These are phyloP conservation scores for Drosophila cognata DNA, from an alignment of 2,888 invertebrate species.

Conservation along the genomic window DNA sequence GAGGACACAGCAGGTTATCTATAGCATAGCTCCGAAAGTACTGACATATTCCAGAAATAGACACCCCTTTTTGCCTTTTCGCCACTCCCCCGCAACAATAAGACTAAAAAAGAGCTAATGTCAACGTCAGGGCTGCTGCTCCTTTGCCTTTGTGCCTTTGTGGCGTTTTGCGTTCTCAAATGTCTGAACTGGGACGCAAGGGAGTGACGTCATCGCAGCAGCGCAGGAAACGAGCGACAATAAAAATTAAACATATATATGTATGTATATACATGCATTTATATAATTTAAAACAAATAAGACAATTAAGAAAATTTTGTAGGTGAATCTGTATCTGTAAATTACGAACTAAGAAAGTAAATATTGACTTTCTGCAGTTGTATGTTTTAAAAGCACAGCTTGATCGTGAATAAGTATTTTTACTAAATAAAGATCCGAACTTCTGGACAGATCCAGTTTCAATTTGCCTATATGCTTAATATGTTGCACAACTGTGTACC, in stretches of 20 bases:
- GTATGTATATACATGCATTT: slow-evolving; percentile 14
- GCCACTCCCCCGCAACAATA: background rate
- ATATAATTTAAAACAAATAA: slow-evolving; percentile 3
- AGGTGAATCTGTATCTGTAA: background rate
- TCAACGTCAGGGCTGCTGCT: slow-evolving; percentile 53
- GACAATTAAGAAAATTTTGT: slow-evolving; percentile 21
- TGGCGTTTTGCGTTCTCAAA: slow-evolving; percentile 61
- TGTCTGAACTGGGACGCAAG: slow-evolving; percentile 50
- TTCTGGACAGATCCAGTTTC: background rate
- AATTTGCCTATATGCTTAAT: background rate
- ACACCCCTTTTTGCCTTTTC: slow-evolving; percentile 1
- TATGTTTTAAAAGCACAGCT: background rate
- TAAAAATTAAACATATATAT: slow-evolving; percentile 25
- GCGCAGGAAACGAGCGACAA: slow-evolving; percentile 18
- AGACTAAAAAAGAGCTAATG: slow-evolving; percentile 40
- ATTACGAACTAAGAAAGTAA: background rate
- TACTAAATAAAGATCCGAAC: background rate
- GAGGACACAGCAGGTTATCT: slow-evolving; percentile 48
- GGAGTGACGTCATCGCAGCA: slow-evolving; percentile 59
- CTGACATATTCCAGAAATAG: slow-evolving; percentile 51
- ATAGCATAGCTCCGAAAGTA: slow-evolving; percentile 51
- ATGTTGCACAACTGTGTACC: background rate
- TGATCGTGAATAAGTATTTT: background rate
- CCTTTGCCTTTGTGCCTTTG: slow-evolving; percentile 36
- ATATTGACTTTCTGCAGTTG: background rate